Base-by-base conservation (phyloP, 2,797 vertebrate species). In the Setipinna tenuifilis region DNA sequence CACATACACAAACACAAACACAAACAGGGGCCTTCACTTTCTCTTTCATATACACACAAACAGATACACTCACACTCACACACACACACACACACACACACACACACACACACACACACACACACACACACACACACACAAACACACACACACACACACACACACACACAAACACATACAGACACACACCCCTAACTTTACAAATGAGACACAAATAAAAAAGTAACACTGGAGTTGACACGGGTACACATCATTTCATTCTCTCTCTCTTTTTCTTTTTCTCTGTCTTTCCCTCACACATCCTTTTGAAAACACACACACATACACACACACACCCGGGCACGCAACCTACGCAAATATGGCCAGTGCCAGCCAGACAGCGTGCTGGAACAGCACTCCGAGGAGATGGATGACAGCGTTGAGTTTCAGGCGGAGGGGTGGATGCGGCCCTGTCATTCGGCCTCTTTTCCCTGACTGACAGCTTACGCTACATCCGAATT, bases 391-490 rank as follows among this genome's bases (percentile, higher is more conserved):
- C 71, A 78, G 71, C 71, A 78, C 31, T 78, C 71, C 19, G 16
- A 44, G 3, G 35, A 78, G 71, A 78, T 78, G 71, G 35, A 78
- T 78, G 71, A 78, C 31, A 41, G 31, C 21, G 71, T 6, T 5
- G 65, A 25, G 28, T 71, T 78, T 44, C 14, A 16, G 71, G 71
- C 14, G 50, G 50, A 54, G 50, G 50, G 35, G 71, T 12, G 71
- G 31, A 44, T 44, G 71, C 35, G 3, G 9, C 41, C 17, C 71
- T 78, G 71, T 78, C 71, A 78, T 25, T 78, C 35, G 83, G 68
- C 48, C 48, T 19, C 11, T 41, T 41, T 21, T 31, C 44, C n/a
- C 57, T 84, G 83, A 84, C 62, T 57, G 83, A 84, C 83, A 84
- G 31, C 44, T 61, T 46, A 71, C 62, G 68, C 41, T 50, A 54